Base-by-base conservation (phyloP, 2,113 vertebrate species). In the Notothenia rossii region DNA sequence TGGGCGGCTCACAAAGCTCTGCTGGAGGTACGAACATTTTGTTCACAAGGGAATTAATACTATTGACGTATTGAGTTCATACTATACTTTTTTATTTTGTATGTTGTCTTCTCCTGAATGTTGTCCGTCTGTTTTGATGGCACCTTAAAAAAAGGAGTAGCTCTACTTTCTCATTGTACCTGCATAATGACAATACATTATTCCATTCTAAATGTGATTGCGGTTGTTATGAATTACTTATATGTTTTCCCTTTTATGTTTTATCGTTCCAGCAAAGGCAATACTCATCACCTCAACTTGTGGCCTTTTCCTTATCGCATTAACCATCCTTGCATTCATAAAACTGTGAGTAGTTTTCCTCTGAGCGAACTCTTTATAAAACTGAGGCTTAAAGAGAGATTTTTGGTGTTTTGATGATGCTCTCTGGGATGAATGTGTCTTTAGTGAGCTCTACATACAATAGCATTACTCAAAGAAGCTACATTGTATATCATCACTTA, bases 241-340 rank as follows among this genome's bases (percentile, higher is more conserved):
- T 63, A 5, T 66, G 1, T 60, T 49, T 50, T 48, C 17, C 58
- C 5, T 75, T 29, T 67, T 15, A 3, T 66, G 2, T 77, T 50
- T n/a, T 46, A 51, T 76, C 75, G 0, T 76, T 86, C 29, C 85
- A 78, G 95, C 93, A 29, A 96, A 88, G 0, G 77, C 87, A n/a
- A 90, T 98, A 66, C 90, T 97, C 29, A 94, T 97, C 54, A 87
- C 96, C 10, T 95, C 95, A 0, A 75, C 95, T 59, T 81, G 93
- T 78, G 94, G 93, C 65, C 93, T 98, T 51, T 63, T 95, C 20
- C 90, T 95, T 10, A 84, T 94, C 9, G 88, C 94, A 68, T 80
- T 92, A 46, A 92, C 95, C 25, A 93, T 93, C 13, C 14, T 96
- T 68, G 96, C 91, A 79, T 97, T 96, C 59, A 17, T 96, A 62